Evolutionary conservation across 2,888 invertebrate genomes (phyloP).

Genomic region (Lycia hirtaria): DNA sequence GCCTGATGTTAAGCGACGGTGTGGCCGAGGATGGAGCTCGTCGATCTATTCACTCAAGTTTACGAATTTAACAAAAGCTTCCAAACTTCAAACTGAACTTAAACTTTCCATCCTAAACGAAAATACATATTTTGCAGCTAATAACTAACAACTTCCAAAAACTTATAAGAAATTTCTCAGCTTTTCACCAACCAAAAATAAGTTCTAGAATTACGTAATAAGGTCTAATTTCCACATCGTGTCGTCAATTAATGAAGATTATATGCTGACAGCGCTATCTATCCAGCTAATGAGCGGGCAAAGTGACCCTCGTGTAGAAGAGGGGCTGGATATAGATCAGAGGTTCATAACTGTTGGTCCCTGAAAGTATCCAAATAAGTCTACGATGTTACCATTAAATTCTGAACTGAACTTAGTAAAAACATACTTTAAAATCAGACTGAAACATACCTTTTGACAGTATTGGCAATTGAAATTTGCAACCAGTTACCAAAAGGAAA

Average conservation of each 20-base stretch:
- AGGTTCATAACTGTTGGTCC: too few relatives aligned
- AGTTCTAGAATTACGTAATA: slow-evolving; percentile 42
- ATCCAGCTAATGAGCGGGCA: slow-evolving; percentile 58
- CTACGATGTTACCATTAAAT: too few relatives aligned
- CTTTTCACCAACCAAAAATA: slow-evolving; percentile 30
- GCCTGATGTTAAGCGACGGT: too few relatives aligned
- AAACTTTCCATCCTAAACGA: slow-evolving; percentile 1
- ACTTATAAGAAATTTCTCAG: slow-evolving; percentile 25
- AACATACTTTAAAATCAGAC: too few relatives aligned
- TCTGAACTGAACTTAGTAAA: too few relatives aligned
- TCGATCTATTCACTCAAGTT: not conserved
- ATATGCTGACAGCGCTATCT: slow-evolving; percentile 59
- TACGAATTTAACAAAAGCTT: not conserved
- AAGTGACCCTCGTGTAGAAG: slow-evolving; percentile 42
- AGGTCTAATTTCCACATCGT: slow-evolving; percentile 56
- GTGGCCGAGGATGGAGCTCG: too few relatives aligned
- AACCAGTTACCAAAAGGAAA: too few relatives aligned
- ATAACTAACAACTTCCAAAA: slow-evolving; percentile 21
- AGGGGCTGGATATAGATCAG: slow-evolving; percentile 1
- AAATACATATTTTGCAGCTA: slow-evolving; percentile 13
- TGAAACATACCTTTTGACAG: too few relatives aligned
- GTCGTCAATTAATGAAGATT: slow-evolving; percentile 64
- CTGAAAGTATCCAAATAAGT: too few relatives aligned
- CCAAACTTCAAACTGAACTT: slow-evolving; percentile 1
- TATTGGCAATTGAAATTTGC: too few relatives aligned